These are phyloP conservation scores for Nomada ruficornis DNA, from an alignment of 2,888 invertebrate genomes.

Conservation along the genomic window DNA sequence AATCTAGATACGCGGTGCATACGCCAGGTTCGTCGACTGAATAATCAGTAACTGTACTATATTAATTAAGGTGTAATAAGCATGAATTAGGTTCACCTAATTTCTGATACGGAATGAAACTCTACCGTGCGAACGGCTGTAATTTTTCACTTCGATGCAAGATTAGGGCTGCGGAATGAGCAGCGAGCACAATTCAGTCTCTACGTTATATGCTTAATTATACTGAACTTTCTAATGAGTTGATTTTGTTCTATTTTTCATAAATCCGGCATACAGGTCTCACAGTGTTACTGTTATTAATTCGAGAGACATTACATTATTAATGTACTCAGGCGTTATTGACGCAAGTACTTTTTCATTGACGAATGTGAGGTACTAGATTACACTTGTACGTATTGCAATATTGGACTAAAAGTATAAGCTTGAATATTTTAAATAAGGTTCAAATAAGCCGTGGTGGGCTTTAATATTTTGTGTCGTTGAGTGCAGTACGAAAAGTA, in stretches of 20 bases:
- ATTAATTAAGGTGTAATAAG: constrained; percentile 41
- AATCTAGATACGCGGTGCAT: neutral
- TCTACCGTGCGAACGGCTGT: constrained; percentile 38
- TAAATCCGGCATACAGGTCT: constrained; percentile 2
- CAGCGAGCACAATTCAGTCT: constrained; percentile 41
- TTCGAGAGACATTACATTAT: too few relatives aligned
- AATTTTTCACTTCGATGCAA: constrained; percentile 32
- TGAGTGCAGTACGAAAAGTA: too few relatives aligned
- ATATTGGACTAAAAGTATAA: too few relatives aligned
- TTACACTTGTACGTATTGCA: too few relatives aligned
- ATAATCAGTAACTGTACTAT: constrained; percentile 42
- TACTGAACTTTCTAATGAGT: constrained; percentile 46
- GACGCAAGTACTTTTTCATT: neutral
- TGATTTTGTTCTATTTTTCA: constrained; percentile 41
- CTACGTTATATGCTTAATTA: constrained; percentile 43
- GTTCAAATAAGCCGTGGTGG: too few relatives aligned
- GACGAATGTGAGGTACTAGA: too few relatives aligned
- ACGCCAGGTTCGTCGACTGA: constrained; percentile 29
- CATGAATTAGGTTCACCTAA: constrained; percentile 37
- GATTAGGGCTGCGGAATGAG: constrained; percentile 33
- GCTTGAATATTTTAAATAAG: too few relatives aligned
- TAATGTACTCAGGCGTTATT: neutral
- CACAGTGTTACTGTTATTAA: neutral
- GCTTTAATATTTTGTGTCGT: too few relatives aligned
- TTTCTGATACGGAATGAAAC: constrained; percentile 34